Evolutionary conservation across 2,888 invertebrate genomes (phyloP), one percentile per base, ranked within the genome.

Genomic region (Himalopsyche anomala): DNA sequence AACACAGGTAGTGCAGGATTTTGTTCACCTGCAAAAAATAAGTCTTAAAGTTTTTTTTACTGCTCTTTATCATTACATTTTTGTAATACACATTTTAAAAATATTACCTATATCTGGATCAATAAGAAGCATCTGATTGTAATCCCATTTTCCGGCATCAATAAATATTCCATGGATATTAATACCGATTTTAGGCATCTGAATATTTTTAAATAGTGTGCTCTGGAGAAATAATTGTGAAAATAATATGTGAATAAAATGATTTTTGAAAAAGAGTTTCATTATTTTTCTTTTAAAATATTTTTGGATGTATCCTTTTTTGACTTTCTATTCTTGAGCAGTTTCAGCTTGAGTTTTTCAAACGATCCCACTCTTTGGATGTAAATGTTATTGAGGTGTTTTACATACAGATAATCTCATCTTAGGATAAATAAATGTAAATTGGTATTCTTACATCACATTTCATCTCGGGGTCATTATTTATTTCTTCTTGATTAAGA

Each of bases 101-200:
- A 54, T n/a, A 6, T 90, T 91, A 93, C 96, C 96, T 89, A 96
- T 96, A 89, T 94, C 92, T 0, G 98, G 95, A 92, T 98, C 98
- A 17, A 96, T 95, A 5, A 98, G 93, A 12, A 95, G 93, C 90
- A 95, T 95, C 0, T 91, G 90, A 42, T 91, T 90, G 86, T 93
- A 91, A 90, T 98, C 96, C 97, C 98, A 98, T 89, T 96, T 94
- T 0, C 97, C 98, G 2, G 98, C 98, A 91, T 98, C 98, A 28
- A 98, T 93, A 90, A 95, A 98, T 85, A 99, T 91, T 11, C 97
- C 97, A 90, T 97, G 97, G 54, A 96, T 94, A 89, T 96, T 94
- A 36, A 97, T 94, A 6, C 96, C 96, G 90, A 96, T 96, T 84
- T 93, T 91, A 0, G 96, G 96, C 83, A 90, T 90, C 85, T 91